Percentiles rank a stretch among this genome's conserved stretches.
Evolutionary conservation across 2,797 vertebrate species (phyloP).

Genomic region (Clarias platycephalus): DNA sequence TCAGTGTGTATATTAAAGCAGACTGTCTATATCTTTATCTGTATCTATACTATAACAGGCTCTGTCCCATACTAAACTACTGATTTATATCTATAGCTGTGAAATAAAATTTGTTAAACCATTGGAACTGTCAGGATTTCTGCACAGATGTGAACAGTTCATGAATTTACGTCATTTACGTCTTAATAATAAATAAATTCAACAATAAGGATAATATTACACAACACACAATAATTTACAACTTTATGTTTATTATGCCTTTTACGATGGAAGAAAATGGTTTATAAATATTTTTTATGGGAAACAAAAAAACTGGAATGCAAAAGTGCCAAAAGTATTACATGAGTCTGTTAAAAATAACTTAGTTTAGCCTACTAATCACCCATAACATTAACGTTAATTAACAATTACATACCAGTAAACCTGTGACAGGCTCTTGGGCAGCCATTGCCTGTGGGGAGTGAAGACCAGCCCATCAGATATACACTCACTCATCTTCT

Average conservation of each 20-base stretch:
- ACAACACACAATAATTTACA: not conserved
- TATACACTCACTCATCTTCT: too few species aligned
- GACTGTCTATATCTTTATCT: conserved; percentile 27
- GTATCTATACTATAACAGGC: conserved; percentile 1
- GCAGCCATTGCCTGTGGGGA: too few species aligned
- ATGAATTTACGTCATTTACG: not conserved
- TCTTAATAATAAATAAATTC: not conserved
- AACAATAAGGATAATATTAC: not conserved
- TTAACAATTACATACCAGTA: too few species aligned
- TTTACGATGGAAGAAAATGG: not conserved
- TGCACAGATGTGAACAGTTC: not conserved
- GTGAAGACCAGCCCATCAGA: too few species aligned
- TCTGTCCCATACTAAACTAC: not conserved
- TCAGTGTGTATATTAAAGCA: conserved; percentile 29
- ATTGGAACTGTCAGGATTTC: not conserved
- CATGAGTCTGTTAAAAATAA: not conserved
- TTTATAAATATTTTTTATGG: not conserved
- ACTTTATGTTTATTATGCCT: not conserved
- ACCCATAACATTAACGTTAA: too few species aligned
- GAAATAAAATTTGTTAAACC: not conserved
- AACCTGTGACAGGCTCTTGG: too few species aligned
- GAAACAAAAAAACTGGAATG: not conserved
- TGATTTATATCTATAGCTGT: conserved; percentile 20
- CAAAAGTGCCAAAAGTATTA: not conserved
- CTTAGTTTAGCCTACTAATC: not conserved